These are phyloP conservation scores for Gallinago jamesoni DNA, from an alignment of 2,113 vertebrate species.

Conservation along the genomic window DNA sequence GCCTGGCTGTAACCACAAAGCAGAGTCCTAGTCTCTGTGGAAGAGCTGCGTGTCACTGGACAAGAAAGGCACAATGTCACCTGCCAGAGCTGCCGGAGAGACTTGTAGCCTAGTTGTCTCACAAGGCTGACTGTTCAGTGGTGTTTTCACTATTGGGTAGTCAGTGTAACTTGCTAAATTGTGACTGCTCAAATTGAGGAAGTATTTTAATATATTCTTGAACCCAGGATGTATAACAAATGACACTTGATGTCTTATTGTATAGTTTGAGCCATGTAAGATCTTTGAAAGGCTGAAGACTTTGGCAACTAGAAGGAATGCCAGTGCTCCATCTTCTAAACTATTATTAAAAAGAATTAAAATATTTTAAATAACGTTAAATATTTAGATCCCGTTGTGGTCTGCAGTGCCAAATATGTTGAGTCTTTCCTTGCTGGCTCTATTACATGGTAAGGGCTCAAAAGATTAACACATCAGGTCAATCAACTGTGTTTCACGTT, in stretches of 20 bases:
- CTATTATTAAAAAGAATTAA: too few relatives aligned
- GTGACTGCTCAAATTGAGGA: not conserved
- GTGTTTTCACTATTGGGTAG: not conserved
- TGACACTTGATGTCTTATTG: not conserved
- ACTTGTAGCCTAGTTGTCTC: not conserved
- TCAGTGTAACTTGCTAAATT: not conserved
- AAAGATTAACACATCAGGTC: not conserved
- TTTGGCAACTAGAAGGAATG: not conserved
- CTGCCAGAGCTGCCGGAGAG: not conserved
- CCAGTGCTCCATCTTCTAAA: not conserved
- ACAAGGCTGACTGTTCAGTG: not conserved
- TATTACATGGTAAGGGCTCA: not conserved
- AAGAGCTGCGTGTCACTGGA: not conserved
- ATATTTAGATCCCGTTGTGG: not conserved
- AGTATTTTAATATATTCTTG: not conserved
- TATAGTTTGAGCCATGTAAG: not conserved
- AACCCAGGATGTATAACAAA: not conserved
- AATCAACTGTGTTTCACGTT: not conserved
- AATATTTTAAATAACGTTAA: constrained; percentile 1
- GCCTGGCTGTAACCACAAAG: not conserved
- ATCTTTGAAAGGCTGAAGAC: not conserved
- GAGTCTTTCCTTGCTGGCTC: not conserved
- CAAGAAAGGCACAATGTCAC: not conserved
- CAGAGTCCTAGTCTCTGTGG: not conserved
- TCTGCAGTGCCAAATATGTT: not conserved